Evolutionary conservation across 2,113 vertebrate genomes (phyloP).

Genomic region (Cyanocitta stelleri): DNA sequence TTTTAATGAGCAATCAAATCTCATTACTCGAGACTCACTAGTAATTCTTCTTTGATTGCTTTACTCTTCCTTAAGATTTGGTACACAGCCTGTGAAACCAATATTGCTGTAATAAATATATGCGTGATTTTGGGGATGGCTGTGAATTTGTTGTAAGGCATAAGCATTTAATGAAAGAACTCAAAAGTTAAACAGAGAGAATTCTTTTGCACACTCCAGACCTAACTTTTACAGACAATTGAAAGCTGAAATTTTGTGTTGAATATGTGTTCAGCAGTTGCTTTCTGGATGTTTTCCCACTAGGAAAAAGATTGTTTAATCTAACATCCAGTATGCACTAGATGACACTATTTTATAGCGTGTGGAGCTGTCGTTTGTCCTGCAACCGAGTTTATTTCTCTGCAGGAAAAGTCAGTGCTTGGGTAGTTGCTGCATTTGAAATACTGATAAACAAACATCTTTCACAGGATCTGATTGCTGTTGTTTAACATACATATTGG

Average conservation of each 20-base stretch:
- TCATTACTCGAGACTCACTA: not conserved
- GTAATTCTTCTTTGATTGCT: not conserved
- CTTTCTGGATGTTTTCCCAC: not conserved
- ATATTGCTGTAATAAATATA: not conserved
- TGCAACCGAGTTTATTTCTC: not conserved
- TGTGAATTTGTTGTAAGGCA: not conserved
- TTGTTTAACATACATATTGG: not conserved
- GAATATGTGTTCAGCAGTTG: not conserved
- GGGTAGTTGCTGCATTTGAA: not conserved
- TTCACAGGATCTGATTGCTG: not conserved
- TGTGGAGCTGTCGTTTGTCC: fast-evolving
- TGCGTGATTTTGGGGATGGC: not conserved
- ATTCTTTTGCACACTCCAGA: not conserved
- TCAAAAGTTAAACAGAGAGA: not conserved
- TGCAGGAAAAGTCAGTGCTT: not conserved
- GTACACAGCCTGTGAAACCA: not conserved
- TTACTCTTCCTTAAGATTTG: not conserved
- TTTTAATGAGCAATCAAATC: not conserved
- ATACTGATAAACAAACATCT: not conserved
- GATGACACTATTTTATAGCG: not conserved
- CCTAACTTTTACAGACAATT: not conserved
- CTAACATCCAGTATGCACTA: not conserved
- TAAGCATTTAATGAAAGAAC: not conserved
- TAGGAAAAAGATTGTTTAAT: not conserved
- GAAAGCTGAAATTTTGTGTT: not conserved